Evolutionary conservation across 2,113 vertebrate species (phyloP), one percentile per base, ranked within the genome.

Genomic region (Perognathus longimembris): DNA sequence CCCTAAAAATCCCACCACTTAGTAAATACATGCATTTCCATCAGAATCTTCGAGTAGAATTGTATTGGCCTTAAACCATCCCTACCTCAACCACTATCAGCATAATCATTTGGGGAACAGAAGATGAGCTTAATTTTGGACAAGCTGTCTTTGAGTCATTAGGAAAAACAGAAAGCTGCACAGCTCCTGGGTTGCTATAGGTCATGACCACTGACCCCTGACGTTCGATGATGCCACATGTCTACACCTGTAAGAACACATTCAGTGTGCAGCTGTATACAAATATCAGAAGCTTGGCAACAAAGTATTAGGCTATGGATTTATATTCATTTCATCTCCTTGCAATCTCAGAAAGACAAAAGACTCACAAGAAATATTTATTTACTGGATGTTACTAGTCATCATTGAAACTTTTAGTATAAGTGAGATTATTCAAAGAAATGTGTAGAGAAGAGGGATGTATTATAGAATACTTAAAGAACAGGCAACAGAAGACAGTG

Each of bases 51-150:
- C 54, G 45, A 34, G 70, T 67, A 26, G n/a, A 70, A 50, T 11
- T 36, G 0, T 36, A 18, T 15, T 61, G 15, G 30, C 22, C 30
- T 69, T 82, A 26, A n/a, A 12, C 24, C 8, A 7, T 7, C 1
- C 3, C 2, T 0, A 26, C 22, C 6, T 1, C 18, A 6, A 24
- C 45, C 30, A 18, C 26, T 42, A n/a, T 9, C 0, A 36, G 7
- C 4, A 63, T 12, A 7, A 59, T 50, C 30, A 73, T 81, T 78
- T 54, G 15, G 66, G 24, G 45, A 74, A 59, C 50, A 22, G 17
- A 78, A 94, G 81, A 78, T 30, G 34, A 69, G 38, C 57, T 82
- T 88, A 42, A 78, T 85, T 92, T 86, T 66, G 70, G 80, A 70
- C 32, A 94, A 75, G 20, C 14, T 93, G 82, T 69, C 11, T 87